These are phyloP conservation scores for Pocillopora verrucosa DNA, from an alignment of 64 coral and sea anemone genomes.

Conservation along the genomic window DNA sequence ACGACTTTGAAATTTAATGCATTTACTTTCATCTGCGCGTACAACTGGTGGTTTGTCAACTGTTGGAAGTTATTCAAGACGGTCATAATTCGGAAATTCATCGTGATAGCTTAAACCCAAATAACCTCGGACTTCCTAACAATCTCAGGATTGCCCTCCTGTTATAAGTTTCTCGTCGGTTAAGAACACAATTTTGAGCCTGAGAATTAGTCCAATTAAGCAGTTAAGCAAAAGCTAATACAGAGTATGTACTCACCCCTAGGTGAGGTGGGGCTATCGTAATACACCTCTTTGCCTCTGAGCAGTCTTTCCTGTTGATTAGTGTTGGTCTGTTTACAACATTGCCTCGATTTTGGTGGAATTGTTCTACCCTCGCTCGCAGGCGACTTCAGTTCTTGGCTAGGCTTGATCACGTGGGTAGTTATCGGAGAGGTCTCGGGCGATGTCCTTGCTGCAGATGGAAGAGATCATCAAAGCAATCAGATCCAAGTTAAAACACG, in stretches of 20 bases:
- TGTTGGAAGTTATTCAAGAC: too few relatives aligned
- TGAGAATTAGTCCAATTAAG: too few relatives aligned
- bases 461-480: background rate
- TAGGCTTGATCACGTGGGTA: background rate
- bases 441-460: background rate
- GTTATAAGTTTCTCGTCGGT: too few relatives aligned
- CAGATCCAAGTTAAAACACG: too few relatives aligned
- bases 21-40: too few relatives aligned
- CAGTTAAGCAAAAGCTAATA: background rate
- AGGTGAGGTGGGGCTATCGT: background rate
- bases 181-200: too few relatives aligned
- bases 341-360: background rate
- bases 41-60: too few relatives aligned
- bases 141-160: too few relatives aligned
- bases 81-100: too few relatives aligned
- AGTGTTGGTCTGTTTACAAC: background rate
- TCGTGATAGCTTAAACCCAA: too few relatives aligned
- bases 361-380: background rate
- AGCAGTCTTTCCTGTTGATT: background rate
- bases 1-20: too few relatives aligned
- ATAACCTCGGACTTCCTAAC: too few relatives aligned
- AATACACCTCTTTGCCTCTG: conserved; percentile 17
- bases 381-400: background rate
- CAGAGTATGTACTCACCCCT: background rate
- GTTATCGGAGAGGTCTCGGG: background rate